Evolutionary conservation across 1,140 invertebrate species (phyloP), one percentile per base, ranked within the genome.

Genomic region (Bombus ignitus): DNA sequence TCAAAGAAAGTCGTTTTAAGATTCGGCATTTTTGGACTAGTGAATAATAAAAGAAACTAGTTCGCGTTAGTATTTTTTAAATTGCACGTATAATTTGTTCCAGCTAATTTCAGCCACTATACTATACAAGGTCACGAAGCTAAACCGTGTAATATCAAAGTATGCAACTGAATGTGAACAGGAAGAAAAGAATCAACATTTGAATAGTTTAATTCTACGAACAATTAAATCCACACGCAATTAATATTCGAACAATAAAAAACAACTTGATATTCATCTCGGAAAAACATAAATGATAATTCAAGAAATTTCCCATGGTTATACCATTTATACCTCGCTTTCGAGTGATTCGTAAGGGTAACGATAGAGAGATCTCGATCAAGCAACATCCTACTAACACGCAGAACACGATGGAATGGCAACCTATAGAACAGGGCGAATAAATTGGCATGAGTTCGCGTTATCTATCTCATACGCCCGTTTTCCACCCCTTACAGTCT

Each of bases 371-470:
- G 42, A 32, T 35, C 28, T 73, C 73, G 81, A 89, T 89, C 74
- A 57, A 79, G 76, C 42, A 86, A 80, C 57, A 57, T 62, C 25
- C 72, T 66, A 5, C 57, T 15, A 59, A 72, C 42, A 57, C 44
- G 39, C 25, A 35, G 28, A 39, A 65, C 74, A 25, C 57, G 62
- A 73, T 44, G 35, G 39, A 35, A 65, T 57, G 62, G 53, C 57
- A 70, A 75, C 39, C 76, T 62, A 86, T 68, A 70, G 87, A 57
- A 83, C 75, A 86, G 88, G 75, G 65, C 44, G 78, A 83, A 89
- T 89, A 89, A 89, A 89, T 89, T 89, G 78, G 88, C 88, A 80
- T 39, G 75, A 80, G 75, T 88, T 86, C 77, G 78, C 76, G 87
- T 83, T 89, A 89, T 89, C 88, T 89, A 87, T 89, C 90, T 78